A percentile compares a stretch with the other conserved stretches of the same genome.
Conservation (phyloP, 2,797 vertebrate species). For the Agapornis canus region DNA sequence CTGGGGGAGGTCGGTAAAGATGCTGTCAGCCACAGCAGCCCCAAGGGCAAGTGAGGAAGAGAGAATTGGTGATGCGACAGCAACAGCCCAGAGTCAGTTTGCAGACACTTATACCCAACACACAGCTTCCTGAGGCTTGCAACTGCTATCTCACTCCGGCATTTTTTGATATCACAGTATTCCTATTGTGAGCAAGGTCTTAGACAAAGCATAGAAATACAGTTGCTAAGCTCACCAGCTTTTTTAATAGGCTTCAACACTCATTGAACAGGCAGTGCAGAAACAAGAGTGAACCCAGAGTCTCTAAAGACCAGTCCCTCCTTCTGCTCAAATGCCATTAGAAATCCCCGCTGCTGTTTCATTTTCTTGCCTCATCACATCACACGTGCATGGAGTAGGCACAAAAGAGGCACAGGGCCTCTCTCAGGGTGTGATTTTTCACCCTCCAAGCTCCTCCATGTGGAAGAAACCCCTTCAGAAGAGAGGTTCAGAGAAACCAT, state of each 20-base stretch:
- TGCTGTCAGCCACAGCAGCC: background rate
- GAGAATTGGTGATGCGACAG: background rate
- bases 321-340: background rate
- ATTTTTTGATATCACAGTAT: background rate
- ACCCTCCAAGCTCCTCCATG: background rate
- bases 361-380: background rate
- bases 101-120: background rate
- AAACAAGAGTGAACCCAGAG: background rate
- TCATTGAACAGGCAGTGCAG: background rate
- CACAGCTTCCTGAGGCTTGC: background rate
- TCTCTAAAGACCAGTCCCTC: background rate
- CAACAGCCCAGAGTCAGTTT: background rate
- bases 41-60: background rate
- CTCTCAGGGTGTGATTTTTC: background rate
- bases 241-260: background rate
- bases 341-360: background rate
- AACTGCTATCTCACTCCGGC: background rate
- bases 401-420: background rate
- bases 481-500: background rate
- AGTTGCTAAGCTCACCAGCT: background rate
- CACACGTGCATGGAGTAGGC: fast-evolving
- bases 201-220: background rate
- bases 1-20: background rate
- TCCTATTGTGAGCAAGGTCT: background rate
- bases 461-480: background rate